Evolutionary conservation across 2,888 invertebrate species (phyloP).

Genomic region (Acleris emargana): DNA sequence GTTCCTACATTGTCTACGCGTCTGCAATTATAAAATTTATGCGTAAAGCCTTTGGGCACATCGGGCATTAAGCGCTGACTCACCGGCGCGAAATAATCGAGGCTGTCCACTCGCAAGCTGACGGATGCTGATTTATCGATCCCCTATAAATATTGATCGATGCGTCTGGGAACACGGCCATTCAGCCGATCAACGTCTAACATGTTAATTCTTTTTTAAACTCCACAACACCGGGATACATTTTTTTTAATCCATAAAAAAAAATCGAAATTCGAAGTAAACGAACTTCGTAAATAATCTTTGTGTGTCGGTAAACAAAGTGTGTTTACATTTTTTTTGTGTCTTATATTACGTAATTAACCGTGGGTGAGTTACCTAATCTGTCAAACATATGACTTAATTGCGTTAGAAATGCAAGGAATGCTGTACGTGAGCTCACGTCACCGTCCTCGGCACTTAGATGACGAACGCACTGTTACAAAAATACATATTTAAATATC

Average conservation of each 20-base stretch:
- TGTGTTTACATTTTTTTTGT: slow-evolving; percentile 5
- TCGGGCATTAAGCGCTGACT: slow-evolving; percentile 67
- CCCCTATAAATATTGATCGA: slow-evolving; percentile 71
- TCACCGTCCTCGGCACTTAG: slow-evolving; percentile 6
- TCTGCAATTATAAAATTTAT: slow-evolving; percentile 79
- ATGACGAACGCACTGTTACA: slow-evolving; percentile 27
- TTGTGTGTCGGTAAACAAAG: slow-evolving; percentile 14
- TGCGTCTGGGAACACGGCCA: slow-evolving; percentile 60
- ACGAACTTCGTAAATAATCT: neutral
- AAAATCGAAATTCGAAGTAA: neutral
- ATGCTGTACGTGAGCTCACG: slow-evolving; percentile 1
- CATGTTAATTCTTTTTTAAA: neutral
- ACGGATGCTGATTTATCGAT: slow-evolving; percentile 76
- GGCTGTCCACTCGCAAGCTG: slow-evolving; percentile 72
- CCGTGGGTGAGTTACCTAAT: slow-evolving; percentile 18
- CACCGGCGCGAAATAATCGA: slow-evolving; percentile 62
- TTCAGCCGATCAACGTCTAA: slow-evolving; percentile 7
- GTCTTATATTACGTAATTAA: slow-evolving; percentile 20
- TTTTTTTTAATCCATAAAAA: neutral
- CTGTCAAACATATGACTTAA: slow-evolving; percentile 21
- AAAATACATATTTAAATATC: slow-evolving; percentile 44
- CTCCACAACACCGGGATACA: neutral
- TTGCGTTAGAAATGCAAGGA: slow-evolving; percentile 21
- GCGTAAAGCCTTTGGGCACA: slow-evolving; percentile 75
- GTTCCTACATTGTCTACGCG: slow-evolving; percentile 78